Base-by-base conservation (phyloP, 2,888 invertebrate species). In the Pheosia gnoma region DNA sequence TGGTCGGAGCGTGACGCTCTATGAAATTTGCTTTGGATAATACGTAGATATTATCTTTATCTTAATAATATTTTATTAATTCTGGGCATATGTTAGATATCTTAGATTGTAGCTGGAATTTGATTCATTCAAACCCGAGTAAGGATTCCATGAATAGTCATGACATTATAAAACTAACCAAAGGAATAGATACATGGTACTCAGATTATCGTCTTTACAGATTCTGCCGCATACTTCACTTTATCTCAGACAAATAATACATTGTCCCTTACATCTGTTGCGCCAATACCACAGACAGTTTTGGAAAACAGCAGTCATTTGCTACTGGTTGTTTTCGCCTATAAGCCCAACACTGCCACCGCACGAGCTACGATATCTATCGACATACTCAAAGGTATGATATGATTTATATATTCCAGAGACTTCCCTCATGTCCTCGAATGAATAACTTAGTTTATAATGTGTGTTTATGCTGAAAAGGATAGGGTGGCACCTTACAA, bases 301-400 rank as follows among this genome's bases (percentile, higher is more conserved):
- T 45, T 85, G 60, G 68, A 74, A 36, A 67, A 71, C 37, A 72
- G 80, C 57, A 74, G 68, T 39, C 73, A 80, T n/a, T 64, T 85
- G 4, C 55, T 85, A 37, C 77, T 84, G 43, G 68, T 73, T 52
- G 68, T 85, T 7, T 54, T 75, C 0, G 84, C 84, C n/a, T 56
- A 52, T 4, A 83, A 82, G 38, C 64, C 72, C 4, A 71, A 71
- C 54, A 59, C 67, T 13, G 43, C 58, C 36, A 61, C 39, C 57
- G 81, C 75, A 39, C 71, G 68, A 57, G 71, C 86, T 37, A 77
- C 74, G 7, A 79, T 86, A 61, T 77, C 74, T 9, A 81, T 85
- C 47, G 72, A 75, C 57, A 66, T 86, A 60, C 74, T 74, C 36
- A 83, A 73, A 78, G 82, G 84, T 85, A 74, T 59, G 36, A 10